Percentiles rank a stretch among this genome's conserved stretches.
phyloP scores from a whole-genome alignment of 2,888 invertebrate genomes.

The Dione vanillae region DNA sequence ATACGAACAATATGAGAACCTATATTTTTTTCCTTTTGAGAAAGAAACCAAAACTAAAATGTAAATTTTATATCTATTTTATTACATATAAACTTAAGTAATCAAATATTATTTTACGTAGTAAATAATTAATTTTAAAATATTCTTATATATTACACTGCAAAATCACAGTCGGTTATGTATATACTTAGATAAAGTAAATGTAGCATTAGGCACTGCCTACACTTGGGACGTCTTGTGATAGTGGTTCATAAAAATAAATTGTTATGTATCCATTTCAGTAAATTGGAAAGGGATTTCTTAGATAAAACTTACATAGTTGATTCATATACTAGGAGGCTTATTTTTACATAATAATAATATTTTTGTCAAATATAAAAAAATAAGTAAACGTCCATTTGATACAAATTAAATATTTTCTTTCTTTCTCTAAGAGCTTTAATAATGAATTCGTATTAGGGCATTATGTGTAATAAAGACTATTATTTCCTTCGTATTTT shows the following conservation, averaged over 20 bases:
- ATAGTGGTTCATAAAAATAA: constrained; percentile 29
- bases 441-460: not conserved
- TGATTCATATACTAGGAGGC: not conserved
- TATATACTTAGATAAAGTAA: not conserved
- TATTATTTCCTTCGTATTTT: not conserved
- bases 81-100: no score
- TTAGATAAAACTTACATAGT: constrained; percentile 33
- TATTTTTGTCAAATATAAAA: not conserved
- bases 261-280: constrained; percentile 36
- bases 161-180: not conserved
- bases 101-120: no score
- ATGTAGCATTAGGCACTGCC: not conserved
- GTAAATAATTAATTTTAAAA: not conserved
- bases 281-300: constrained; percentile 40
- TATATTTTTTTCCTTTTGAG: no score
- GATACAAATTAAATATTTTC: not conserved
- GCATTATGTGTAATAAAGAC: not conserved
- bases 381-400: no score
- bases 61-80: no score
- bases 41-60: no score
- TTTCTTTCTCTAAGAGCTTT: not conserved
- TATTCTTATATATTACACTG: not conserved
- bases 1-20: no score
- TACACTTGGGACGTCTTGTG: not conserved
- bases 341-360: not conserved